Percentiles rank a stretch among this genome's conserved stretches.
phyloP scores from a whole-genome alignment of 2,113 vertebrate genomes.

The Sorex araneus region DNA sequence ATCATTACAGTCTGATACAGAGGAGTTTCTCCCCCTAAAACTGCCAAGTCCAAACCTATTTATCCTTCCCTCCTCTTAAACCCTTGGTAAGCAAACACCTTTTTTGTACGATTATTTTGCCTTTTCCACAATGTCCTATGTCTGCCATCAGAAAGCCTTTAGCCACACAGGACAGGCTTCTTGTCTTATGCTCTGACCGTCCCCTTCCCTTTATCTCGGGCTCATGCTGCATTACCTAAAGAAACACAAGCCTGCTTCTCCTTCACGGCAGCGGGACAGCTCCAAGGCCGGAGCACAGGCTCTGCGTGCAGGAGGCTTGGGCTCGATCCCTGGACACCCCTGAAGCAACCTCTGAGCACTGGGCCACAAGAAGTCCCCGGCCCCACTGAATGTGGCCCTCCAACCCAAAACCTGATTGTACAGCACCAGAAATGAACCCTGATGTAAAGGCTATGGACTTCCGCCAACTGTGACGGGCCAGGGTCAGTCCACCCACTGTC shows the following conservation, averaged over 20 bases:
- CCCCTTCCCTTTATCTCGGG: neutral
- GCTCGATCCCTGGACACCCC: too few relatives aligned
- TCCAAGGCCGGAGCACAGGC: too few relatives aligned
- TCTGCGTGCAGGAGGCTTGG: too few relatives aligned
- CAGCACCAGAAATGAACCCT: neutral
- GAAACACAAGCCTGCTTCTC: neutral
- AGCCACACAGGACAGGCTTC: neutral
- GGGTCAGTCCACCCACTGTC: neutral
- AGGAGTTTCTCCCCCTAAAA: neutral
- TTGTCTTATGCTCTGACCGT: neutral
- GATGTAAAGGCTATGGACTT: neutral
- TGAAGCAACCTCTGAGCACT: too few relatives aligned
- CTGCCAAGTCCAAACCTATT: neutral
- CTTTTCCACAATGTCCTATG: neutral
- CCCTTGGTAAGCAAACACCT: neutral
- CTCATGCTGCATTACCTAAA: neutral
- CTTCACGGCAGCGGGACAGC: neutral
- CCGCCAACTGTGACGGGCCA: too few relatives aligned
- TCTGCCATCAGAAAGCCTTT: neutral
- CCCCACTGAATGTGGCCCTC: too few relatives aligned
- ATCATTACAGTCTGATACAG: neutral
- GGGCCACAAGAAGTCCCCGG: too few relatives aligned
- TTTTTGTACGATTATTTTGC: neutral
- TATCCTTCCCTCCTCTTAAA: neutral
- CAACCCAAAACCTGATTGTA: neutral